These are phyloP conservation scores for Cyrtorhinus lividipennis DNA, from an alignment of 1,140 invertebrate species.

Conservation along the genomic window DNA sequence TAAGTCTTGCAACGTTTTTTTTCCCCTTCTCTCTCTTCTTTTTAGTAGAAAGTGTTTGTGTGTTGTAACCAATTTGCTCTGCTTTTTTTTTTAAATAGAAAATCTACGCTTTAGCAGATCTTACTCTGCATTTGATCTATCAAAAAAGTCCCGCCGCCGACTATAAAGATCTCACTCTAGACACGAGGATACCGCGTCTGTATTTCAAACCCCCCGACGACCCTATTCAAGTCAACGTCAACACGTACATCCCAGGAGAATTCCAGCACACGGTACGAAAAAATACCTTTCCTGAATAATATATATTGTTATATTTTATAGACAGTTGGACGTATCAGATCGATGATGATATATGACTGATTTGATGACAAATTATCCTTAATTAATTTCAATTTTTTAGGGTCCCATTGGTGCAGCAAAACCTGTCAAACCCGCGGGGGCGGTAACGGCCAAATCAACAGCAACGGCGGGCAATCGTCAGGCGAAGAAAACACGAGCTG, in stretches of 20 bases:
- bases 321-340: too few relatives aligned
- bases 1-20: conserved; percentile 34
- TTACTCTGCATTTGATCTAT: conserved; percentile 77
- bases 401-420: not conserved
- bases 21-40: not conserved
- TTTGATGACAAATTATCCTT: too few relatives aligned
- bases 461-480: not conserved
- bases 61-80: too few relatives aligned
- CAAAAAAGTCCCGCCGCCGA: conserved; percentile 76
- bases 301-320: too few relatives aligned
- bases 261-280: conserved; percentile 24
- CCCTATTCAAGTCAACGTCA: conserved; percentile 46
- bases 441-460: not conserved
- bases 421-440: not conserved
- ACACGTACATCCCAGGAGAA: conserved; percentile 41
- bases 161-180: conserved; percentile 71
- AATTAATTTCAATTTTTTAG: not conserved
- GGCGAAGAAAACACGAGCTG: not conserved
- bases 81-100: conserved; percentile 48
- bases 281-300: not conserved
- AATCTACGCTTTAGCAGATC: conserved; percentile 90
- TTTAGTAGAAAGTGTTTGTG: too few relatives aligned
- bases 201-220: conserved; percentile 63
- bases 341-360: too few relatives aligned
- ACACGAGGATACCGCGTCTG: conserved; percentile 71